Evolutionary conservation across 1,140 invertebrate species (phyloP), one percentile per base, ranked within the genome.

Genomic region (Halictus rubicundus): DNA sequence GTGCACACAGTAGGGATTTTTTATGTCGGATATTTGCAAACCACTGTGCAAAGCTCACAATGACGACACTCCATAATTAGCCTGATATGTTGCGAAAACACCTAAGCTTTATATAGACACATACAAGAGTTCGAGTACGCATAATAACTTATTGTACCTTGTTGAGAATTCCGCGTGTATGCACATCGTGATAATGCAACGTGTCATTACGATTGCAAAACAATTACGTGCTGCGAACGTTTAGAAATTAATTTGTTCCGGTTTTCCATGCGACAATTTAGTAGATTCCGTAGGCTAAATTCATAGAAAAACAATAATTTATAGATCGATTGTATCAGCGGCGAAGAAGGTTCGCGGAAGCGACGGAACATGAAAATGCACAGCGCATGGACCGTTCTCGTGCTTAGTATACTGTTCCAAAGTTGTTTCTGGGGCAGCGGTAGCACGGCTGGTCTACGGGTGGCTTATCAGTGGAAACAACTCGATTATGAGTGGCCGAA

Each of bases 391-490:
- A 57, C 42, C 57, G 1, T 75, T 16, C 2, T 59, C 39, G 25
- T 83, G 14, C 19, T 79, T 25, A 37, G 72, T 19, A 37, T 87
- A 14, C 7, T 82, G 37, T 52, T 81, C 14, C 61, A 71, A 14
- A 21, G 60, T 39, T 25, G 39, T 1, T 10, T 74, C 12, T 63
- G 71, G 79, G 72, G 59, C 16, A 68, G 86, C 87, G 83, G 87
- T 25, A 85, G 83, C 68, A 92, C 91, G 69, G 95, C 95, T 89
- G 95, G 95, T 91, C 92, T 96, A 52, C 93, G 94, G 65, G 95
- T 96, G 7, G 94, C 93, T 19, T 96, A 94, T 89, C 94, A 96
- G 85, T 96, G 96, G 96, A 95, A 95, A 79, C 94, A 95, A 89
- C 91, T 96, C 25, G 96, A 96, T 84, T 96, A 94, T 88, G 93